A percentile compares a stretch with the other conserved stretches of the same genome.
phyloP scores from a whole-genome alignment of 2,113 vertebrate genomes.

The Cyphomyrus discorhynchus region DNA sequence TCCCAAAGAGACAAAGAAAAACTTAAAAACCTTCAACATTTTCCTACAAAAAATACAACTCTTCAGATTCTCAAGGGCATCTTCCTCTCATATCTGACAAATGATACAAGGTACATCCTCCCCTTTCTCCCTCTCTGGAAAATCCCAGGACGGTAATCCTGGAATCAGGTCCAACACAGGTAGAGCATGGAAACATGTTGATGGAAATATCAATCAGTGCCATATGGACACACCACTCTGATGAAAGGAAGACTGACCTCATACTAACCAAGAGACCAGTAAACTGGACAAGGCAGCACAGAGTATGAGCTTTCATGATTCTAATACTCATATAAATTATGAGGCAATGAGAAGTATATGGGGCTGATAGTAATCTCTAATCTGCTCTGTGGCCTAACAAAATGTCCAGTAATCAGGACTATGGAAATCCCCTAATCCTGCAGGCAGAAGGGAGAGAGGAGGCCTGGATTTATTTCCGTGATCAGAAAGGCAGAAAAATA shows the following conservation, averaged over 20 bases:
- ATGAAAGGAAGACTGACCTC: not conserved
- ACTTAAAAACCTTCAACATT: not conserved
- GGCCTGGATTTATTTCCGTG: constrained; percentile 1
- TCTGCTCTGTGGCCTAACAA: constrained; percentile 25
- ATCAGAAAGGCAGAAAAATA: not conserved
- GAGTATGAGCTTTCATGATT: not conserved
- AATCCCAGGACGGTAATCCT: not conserved
- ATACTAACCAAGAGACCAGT: not conserved
- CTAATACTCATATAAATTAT: constrained; percentile 17
- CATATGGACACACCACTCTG: not conserved
- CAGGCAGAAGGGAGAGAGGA: not conserved
- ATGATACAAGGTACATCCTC: not conserved
- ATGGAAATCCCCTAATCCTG: constrained; percentile 32
- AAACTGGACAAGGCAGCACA: not conserved
- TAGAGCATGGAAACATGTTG: not conserved
- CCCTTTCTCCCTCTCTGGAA: not conserved
- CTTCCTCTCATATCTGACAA: not conserved
- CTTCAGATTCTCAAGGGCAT: not conserved
- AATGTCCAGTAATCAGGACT: constrained; percentile 34
- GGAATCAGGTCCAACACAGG: not conserved
- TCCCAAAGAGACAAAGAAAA: not conserved
- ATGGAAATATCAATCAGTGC: not conserved
- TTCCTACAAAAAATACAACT: not conserved
- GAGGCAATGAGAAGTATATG: not conserved
- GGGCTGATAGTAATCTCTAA: not conserved